These are phyloP conservation scores for Euura saliciscinereae DNA, from an alignment of 1,140 invertebrate genomes.

Conservation along the genomic window DNA sequence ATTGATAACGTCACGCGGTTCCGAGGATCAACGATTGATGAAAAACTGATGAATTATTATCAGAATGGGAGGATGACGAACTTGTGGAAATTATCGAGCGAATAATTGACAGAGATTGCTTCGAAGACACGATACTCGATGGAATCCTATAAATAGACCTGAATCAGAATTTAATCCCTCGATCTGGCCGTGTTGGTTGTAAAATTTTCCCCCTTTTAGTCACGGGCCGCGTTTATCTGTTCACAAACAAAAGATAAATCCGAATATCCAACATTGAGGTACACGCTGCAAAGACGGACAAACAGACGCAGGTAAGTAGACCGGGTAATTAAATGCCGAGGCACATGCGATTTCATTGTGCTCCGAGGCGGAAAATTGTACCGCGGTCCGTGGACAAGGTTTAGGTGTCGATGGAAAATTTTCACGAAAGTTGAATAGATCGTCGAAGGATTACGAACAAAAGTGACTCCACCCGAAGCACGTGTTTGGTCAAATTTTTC, in stretches of 20 bases:
- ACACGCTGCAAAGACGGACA: not conserved
- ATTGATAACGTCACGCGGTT: too few relatives aligned
- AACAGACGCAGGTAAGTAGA: not conserved
- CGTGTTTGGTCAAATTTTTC: not conserved
- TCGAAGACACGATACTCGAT: too few relatives aligned
- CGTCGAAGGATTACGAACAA: not conserved
- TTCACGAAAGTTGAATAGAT: not conserved
- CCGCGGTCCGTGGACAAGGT: not conserved
- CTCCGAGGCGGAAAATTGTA: not conserved
- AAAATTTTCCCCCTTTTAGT: not conserved
- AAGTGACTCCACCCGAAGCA: not conserved
- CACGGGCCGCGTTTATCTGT: not conserved
- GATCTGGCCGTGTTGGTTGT: not conserved
- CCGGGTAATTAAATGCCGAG: not conserved
- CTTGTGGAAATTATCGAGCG: too few relatives aligned
- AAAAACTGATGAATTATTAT: too few relatives aligned
- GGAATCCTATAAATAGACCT: not conserved
- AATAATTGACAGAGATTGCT: too few relatives aligned
- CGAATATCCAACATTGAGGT: not conserved
- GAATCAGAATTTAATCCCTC: not conserved
- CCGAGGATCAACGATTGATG: too few relatives aligned
- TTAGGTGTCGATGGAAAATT: not conserved
- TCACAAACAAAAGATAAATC: not conserved
- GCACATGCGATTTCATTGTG: conserved; percentile 1
- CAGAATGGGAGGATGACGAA: too few relatives aligned